Evolutionary conservation across 1,140 invertebrate genomes (phyloP).

Genomic region (Drosophila ficusphila): DNA sequence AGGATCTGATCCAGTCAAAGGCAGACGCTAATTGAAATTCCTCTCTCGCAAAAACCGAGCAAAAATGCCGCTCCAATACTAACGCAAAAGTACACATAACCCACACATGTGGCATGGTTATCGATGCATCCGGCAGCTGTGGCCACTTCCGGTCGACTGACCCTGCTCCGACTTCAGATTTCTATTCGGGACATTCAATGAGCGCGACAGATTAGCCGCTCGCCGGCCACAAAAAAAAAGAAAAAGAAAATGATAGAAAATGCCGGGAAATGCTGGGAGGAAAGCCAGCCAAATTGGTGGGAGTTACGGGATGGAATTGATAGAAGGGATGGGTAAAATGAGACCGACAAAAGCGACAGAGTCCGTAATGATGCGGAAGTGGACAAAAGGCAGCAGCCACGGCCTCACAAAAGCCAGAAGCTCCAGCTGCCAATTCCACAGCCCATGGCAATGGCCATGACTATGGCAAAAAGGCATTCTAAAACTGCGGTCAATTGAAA

Average conservation of each 20-base stretch:
- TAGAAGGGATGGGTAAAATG: constrained; percentile 34
- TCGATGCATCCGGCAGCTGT: constrained; percentile 76
- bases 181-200: constrained; percentile 52
- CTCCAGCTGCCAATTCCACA: constrained; percentile 7
- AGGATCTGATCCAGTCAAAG: not conserved
- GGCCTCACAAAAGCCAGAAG: constrained; percentile 44
- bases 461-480: constrained; percentile 57
- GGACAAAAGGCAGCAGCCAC: constrained; percentile 60
- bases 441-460: constrained; percentile 12
- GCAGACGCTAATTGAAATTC: constrained; percentile 73
- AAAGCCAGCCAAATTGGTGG: constrained; percentile 12
- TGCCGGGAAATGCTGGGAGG: constrained; percentile 13
- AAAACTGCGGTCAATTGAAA: constrained; percentile 83
- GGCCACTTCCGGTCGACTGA: constrained; percentile 63
- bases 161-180: constrained; percentile 14
- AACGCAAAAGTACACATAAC: not conserved
- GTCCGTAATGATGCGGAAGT: constrained; percentile 76
- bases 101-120: constrained; percentile 60
- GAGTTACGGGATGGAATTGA: no score
- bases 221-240: constrained; percentile 41
- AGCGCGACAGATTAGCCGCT: constrained; percentile 71
- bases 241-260: no score
- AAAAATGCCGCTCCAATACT: constrained; percentile 18
- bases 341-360: constrained; percentile 57
- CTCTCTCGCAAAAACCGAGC: constrained; percentile 1